Percentiles rank a stretch among this genome's conserved stretches.
These are phyloP conservation scores for Penaeus japonicus DNA, from an alignment of 1,140 invertebrate species.

Conservation along the genomic window DNA sequence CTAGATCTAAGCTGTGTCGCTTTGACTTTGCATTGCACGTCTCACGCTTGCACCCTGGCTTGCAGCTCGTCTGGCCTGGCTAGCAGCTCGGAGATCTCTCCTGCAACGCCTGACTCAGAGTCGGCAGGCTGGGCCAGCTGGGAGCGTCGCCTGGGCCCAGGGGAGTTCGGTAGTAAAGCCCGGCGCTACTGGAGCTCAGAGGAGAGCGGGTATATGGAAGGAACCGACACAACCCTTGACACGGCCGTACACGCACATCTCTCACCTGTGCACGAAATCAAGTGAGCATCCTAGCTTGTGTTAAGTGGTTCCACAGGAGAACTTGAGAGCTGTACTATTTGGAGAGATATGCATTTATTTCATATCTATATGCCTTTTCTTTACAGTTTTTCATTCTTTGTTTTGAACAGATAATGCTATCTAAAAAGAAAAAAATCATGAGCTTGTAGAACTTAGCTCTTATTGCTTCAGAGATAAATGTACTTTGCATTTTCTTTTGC, in stretches of 20 bases:
- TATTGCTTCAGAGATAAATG: no score
- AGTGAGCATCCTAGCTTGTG: slow-evolving; percentile 16
- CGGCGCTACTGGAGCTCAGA: slow-evolving; percentile 49
- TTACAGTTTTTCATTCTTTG: no score
- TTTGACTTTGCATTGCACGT: slow-evolving; percentile 3
- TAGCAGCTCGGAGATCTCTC: slow-evolving; percentile 51
- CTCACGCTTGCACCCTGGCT: slow-evolving; percentile 31
- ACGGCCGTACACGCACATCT: slow-evolving; percentile 28
- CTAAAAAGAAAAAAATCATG: no score
- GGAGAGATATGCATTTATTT: no score
- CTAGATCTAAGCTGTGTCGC: neutral
- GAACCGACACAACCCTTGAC: slow-evolving; percentile 30
- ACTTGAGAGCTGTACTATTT: no score
- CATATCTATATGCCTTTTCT: no score
- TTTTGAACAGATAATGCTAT: no score
- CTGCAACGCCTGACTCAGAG: slow-evolving; percentile 45
- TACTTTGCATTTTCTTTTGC: no score
- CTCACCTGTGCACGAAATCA: slow-evolving; percentile 51
- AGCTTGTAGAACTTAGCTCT: no score
- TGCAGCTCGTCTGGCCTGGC: slow-evolving; percentile 52
- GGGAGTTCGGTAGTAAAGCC: slow-evolving; percentile 46
- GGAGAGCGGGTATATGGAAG: slow-evolving; percentile 47
- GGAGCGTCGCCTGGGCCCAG: slow-evolving; percentile 36
- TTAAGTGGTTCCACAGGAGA: no score
- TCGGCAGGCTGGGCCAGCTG: slow-evolving; percentile 13